Percentiles rank a stretch among this genome's conserved stretches.
Conservation (phyloP, 2,797 vertebrate genomes). For the Arvicola amphibius region DNA sequence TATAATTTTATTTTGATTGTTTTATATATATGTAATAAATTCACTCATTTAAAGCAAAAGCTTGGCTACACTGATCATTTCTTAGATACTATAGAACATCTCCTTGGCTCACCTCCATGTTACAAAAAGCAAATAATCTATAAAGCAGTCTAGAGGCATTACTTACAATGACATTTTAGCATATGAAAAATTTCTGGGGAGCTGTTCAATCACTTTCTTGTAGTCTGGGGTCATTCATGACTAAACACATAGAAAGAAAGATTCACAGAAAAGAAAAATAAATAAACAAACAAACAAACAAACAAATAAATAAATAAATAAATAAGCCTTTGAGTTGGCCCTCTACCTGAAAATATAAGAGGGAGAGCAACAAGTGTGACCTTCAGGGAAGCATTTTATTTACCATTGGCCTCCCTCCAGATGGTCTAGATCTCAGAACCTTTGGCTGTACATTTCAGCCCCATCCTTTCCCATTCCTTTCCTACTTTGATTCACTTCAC, state of each 20-base stretch:
- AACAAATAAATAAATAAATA: background rate
- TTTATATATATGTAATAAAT: background rate
- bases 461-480: background rate
- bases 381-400: background rate
- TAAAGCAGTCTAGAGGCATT: background rate
- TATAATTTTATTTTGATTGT: too few species aligned
- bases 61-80: background rate
- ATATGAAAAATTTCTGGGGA: constrained; percentile 49
- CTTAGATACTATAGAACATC: background rate
- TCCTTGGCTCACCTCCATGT: background rate
- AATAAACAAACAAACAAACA: background rate
- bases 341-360: background rate
- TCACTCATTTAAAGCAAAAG: background rate
- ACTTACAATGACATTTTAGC: background rate
- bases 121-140: background rate
- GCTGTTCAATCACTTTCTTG: constrained; percentile 37
- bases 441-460: too few species aligned
- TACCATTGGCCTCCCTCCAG: background rate
- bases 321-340: background rate
- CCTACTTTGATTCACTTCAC: background rate
- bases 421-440: background rate
- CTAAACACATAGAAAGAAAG: constrained; percentile 46
- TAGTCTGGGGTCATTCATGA: constrained; percentile 60
- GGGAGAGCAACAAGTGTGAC: background rate
- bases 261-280: background rate